Evolutionary conservation across 2,888 invertebrate genomes (phyloP), one percentile per base, ranked within the genome.

Genomic region (Hydraecia micacea): DNA sequence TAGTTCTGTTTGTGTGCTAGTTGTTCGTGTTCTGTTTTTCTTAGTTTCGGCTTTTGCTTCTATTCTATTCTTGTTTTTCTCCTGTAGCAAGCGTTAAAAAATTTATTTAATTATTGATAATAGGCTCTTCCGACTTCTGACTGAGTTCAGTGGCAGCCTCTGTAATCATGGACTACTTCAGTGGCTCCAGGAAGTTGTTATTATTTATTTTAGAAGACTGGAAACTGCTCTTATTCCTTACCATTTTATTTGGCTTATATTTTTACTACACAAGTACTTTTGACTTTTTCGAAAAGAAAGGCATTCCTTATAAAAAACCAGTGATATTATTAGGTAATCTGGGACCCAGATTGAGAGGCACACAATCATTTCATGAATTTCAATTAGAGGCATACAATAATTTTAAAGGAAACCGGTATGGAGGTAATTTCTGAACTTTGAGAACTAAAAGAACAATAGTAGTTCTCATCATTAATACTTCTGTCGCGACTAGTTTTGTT

Each of bases 311-410:
- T 87, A 93, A 92, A 88, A 95, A 97, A 88, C 97, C 97, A 7
- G 92, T 90, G 42, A 93, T 97, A 85, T 91, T 97, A n/a, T 90
- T 97, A 68, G 97, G 97, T 2, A 97, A 97, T 88, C 89, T 97
- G 46, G 96, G 95, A 46, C 93, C 95, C 4, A 92, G 97, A 81
- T 81, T 97, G 72, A 86, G 91, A 49, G 94, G 95, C 25, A 94
- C 93, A 83, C 93, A 90, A 88, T 97, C 97, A 25, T 96, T 96
- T 84, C 96, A 96, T 87, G 95, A 96, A 77, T 96, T 94, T 84
- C 97, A 97, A 87, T 87, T 94, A 70, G 93, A 96, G 58, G 92
- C 96, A 46, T 97, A 97, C 81, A 94, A 95, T 80, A 86, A 94
- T 81, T 97, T 97, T 83, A 96, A 95, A 93, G 97, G 97, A 84